Base-by-base conservation (phyloP, 2,113 vertebrate species). In the Haplochromis vanheusdeni region DNA sequence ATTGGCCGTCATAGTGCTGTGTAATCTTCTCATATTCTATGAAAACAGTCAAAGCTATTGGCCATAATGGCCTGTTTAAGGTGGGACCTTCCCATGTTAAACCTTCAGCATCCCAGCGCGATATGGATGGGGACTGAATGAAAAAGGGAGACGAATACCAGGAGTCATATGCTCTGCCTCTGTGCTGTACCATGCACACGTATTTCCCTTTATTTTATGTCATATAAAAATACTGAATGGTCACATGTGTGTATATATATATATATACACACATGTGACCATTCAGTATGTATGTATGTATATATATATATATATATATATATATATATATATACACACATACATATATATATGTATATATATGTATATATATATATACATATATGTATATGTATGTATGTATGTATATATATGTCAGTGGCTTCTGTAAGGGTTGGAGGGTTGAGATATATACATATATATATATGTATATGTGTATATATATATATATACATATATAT, bases 1-100 rank as follows among this genome's bases (percentile, higher is more conserved):
- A 97, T 97, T 97, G 95, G 96, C 94, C 94, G 94, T 97, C 97
- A 97, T 94, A 96, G 94, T 96, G 95, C 95, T 94, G 90, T 95
- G 93, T 94, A 95, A 95, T 95, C 94, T 95, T 94, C 94, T 95
- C 93, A 95, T 95, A 95, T 95, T 96, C 93, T 95, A 93, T 92
- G 86, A 94, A 95, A 96, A 95, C 94, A 96, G 84, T 37, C 9
- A 90, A 92, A 89, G 91, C 90, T 91, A 92, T 94, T 94, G 90
- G 90, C 68, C 88, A 81, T 95, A 95, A 95, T 93, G 88, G 88
- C 51, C 86, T 94, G 90, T 93, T 95, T 95, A 92, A 93, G 92
- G 91, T 87, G 88, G 93, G 89, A 88, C 92, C 89, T 91, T 91
- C 92, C 90, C 90, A 52, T 91, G 88, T 93, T 90, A 94, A 93